phyloP scores from a whole-genome alignment of 2,113 vertebrate genomes.

The Channa maculata region DNA sequence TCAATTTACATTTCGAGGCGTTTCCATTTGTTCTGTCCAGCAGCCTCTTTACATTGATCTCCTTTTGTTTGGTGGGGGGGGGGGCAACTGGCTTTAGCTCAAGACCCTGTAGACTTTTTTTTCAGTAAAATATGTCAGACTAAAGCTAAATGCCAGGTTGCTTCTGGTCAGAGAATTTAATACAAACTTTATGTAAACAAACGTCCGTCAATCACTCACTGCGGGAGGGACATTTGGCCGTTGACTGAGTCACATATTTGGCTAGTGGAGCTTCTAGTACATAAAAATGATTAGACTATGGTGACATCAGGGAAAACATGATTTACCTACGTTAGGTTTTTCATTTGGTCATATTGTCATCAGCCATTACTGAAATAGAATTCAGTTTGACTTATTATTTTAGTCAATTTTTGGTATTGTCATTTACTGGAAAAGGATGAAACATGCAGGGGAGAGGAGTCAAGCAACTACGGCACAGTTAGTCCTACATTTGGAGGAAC shows the following conservation, averaged over 20 bases:
- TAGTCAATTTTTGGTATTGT: too few species aligned
- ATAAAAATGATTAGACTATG: not conserved
- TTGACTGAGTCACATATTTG: not conserved
- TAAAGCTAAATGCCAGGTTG: constrained; percentile 22
- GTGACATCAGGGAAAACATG: not conserved
- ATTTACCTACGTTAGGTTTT: not conserved
- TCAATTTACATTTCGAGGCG: not conserved
- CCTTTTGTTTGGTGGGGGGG: not conserved
- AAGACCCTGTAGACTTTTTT: not conserved
- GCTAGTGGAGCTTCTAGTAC: not conserved
- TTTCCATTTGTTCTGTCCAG: not conserved
- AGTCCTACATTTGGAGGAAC: too few species aligned
- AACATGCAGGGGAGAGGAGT: too few species aligned
- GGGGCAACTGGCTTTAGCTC: constrained; percentile 1
- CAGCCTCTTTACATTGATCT: not conserved
- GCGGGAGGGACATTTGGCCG: not conserved
- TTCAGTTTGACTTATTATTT: too few species aligned
- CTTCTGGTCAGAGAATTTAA: not conserved
- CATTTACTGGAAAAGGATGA: too few species aligned
- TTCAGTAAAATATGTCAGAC: constrained; percentile 24
- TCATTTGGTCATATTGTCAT: not conserved
- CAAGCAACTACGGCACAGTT: too few species aligned
- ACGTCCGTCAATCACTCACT: constrained; percentile 16
- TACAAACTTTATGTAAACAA: not conserved
- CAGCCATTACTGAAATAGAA: not conserved